phyloP scores from a whole-genome alignment of 2,797 vertebrate genomes.

The Chrosomus eos region DNA sequence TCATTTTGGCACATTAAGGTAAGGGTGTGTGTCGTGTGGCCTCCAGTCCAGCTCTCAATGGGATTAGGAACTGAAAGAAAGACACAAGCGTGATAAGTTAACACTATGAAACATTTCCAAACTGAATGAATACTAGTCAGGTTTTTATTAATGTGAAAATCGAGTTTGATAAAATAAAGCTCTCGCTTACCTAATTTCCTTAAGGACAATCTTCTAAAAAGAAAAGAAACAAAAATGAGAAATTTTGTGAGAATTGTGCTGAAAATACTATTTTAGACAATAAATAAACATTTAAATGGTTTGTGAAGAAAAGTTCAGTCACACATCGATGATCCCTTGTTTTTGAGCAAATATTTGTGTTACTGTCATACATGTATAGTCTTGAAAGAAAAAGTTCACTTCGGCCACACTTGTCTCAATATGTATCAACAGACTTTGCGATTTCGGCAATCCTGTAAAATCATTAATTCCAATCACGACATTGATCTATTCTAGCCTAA shows the following conservation, averaged over 20 bases:
- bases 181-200: constrained; percentile 32
- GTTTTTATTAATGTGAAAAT: not conserved
- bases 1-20: not conserved
- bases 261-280: not conserved
- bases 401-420: not conserved
- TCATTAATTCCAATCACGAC: not conserved
- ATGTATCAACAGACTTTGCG: too few species aligned
- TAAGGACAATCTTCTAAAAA: constrained; percentile 44
- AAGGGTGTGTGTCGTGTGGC: not conserved
- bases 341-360: not conserved
- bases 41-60: not conserved
- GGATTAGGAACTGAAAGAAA: not conserved
- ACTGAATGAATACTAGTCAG: not conserved
- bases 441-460: not conserved
- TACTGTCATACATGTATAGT: not conserved
- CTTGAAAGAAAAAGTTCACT: not conserved
- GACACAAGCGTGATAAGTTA: not conserved
- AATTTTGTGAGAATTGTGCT: not conserved
- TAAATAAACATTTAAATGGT: not conserved
- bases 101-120: not conserved
- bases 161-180: not conserved
- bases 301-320: not conserved
- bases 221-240: not conserved
- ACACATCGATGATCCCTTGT: not conserved
- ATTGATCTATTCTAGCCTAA: not conserved